Evolutionary conservation across 2,888 invertebrate species (phyloP), one percentile per base, ranked within the genome.

Genomic region (Standfussiana lucernea): DNA sequence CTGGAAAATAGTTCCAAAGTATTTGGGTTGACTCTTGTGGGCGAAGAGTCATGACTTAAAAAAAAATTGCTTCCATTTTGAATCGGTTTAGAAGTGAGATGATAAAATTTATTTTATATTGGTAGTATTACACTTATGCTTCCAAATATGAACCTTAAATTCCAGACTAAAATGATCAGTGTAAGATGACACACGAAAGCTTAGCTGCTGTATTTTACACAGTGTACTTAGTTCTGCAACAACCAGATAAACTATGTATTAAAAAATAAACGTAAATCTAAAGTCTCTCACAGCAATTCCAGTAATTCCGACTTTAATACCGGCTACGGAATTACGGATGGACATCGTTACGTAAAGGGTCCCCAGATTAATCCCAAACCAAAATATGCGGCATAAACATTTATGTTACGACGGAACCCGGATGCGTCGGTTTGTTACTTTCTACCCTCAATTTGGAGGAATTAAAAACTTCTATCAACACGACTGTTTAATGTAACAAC

Each of bases 321-420:
- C 62, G 61, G 32, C 32, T 40, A 45, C 73, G 76, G 69, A 76
- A 35, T n/a, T 40, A 45, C 73, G 76, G 69, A 76, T 69, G 72
- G 70, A 64, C 80, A 73, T 72, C 71, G 76, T 80, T 77, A 67
- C 69, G 67, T 45, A 74, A 78, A 77, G 69, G 88, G 69, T 66
- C 40, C 69, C 62, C 76, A 72, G 78, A 72, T 85, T 82, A 80
- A 77, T 74, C 80, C 67, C 78, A 67, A 78, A 82, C 80, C 77
- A 84, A 85, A 88, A 87, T 79, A 77, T 78, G 65, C 72, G 78
- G 62, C 78, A 72, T 83, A 82, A 88, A 85, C 85, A 82, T 85
- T 83, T 80, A 88, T 83, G 80, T 82, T 87, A 81, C 76, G 70
- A 74, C 77, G 73, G 78, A 47, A 66, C 35, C 75, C 77, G 79